Evolutionary conservation across 2,113 vertebrate genomes (phyloP), one percentile per base, ranked within the genome.

Genomic region (Gymnorhina tibicen): DNA sequence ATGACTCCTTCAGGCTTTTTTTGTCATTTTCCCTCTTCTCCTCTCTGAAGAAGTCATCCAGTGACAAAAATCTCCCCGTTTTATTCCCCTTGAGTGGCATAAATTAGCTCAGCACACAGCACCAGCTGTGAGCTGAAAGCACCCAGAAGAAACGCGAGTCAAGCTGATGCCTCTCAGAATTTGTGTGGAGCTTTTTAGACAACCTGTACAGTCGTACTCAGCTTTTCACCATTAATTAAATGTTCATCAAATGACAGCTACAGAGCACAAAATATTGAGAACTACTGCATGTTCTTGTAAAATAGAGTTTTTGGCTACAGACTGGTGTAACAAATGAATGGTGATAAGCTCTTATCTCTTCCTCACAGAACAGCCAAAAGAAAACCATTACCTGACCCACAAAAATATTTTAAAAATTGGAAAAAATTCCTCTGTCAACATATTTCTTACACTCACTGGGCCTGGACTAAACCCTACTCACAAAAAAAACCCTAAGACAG

Each of bases 401-500:
- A 15, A 46, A 80, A 80, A 30, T 6, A 16, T 1, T 4, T 10
- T n/a, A 16, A 49, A 75, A 75, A 47, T 47, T 56, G 6, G 52
- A 82, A 33, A 33, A 41, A 39, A 37, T 30, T 44, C n/a, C 7
- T 67, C n/a, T 66, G 8, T 28, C 39, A 63, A 41, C 11, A 11
- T 22, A 41, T 50, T 72, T 78, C 13, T 75, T 35, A 8, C 21
- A 58, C 9, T 79, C 14, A 11, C 10, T 42, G 17, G 50, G 22
- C 41, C 50, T 49, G 21, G 9, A 24, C 16, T 74, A 44, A 60
- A 39, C 27, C 11, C 2, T 27, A 35, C 15, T 14, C 13, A 33
- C 18, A 27, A 69, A 67, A 67, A 50, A n/a, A 5, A 4, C 0
- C 3, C 2, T 41, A 28, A 58, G 3, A 52, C 16, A 9, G 17